Evolutionary conservation across 2,113 vertebrate genomes (phyloP), one percentile per base, ranked within the genome.

Genomic region (Cariama cristata): DNA sequence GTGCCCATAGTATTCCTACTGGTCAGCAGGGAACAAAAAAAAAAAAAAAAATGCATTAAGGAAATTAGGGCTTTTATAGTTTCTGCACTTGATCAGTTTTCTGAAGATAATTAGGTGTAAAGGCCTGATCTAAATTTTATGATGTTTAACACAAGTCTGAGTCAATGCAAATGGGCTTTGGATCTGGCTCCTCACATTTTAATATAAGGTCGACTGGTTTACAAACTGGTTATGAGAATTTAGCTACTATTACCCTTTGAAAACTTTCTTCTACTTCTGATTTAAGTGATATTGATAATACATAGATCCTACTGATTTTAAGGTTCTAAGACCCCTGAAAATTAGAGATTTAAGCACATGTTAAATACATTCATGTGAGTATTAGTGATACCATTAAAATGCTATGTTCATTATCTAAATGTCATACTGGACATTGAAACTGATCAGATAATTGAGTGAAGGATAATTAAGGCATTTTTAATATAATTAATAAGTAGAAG

Each of bases 351-450:
- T 79, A 86, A 91, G 26, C 14, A 63, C 8, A 49, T 38, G 42
- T 2, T 55, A 75, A 89, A 71, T 84, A 97, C 93, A 91, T 81
- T 55, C 60, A 33, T 30, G 26, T 71, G 56, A 83, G 18, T 67
- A 68, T 93, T 91, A 87, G 20, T 63, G 69, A 93, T 79, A 73
- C 26, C n/a, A 74, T 52, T 91, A 84, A 91, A 93, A 76, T 79
- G 26, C 6, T 84, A 23, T 52, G 6, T 93, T 96, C 93, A 75
- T 96, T 95, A 91, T 79, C 82, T 93, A 96, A 96, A 96, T 96
- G 86, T 86, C 96, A 89, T 68, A 56, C 44, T 91, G 94, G 94
- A 94, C 84, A 68, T 23, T 56, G 69, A 91, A 90, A 90, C 27
- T 87, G 55, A 79, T 93, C 40, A 75, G 44, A 91, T 84, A 93